Conservation (phyloP, 1,140 invertebrate species). For the Drosophila dunni region DNA sequence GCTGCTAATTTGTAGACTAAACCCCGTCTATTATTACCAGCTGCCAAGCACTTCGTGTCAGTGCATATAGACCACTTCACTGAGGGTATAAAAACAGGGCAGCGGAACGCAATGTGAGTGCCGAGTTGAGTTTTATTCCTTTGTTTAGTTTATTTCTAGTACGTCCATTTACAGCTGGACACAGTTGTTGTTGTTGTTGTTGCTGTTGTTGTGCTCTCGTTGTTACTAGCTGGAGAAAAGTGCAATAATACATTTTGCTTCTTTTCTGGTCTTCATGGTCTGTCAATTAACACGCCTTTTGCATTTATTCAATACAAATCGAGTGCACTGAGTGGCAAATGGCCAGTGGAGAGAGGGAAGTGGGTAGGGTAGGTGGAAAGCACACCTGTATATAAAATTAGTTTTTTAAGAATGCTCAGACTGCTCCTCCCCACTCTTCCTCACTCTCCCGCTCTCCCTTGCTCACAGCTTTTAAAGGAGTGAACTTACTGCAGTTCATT, state of each 20-base stretch:
- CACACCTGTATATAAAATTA: constrained; percentile 73
- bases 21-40: no score
- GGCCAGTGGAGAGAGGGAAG: no score
- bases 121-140: constrained; percentile 18
- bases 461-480: background rate
- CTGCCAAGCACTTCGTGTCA: no score
- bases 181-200: constrained; percentile 23
- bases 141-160: constrained; percentile 9
- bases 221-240: constrained; percentile 50
- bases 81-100: background rate
- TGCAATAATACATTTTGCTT: constrained; percentile 69
- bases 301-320: constrained; percentile 82
- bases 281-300: constrained; percentile 83
- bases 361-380: background rate
- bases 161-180: constrained; percentile 51
- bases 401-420: constrained; percentile 68
- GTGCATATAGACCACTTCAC: no score
- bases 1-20: no score
- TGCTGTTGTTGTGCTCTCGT: constrained; percentile 15
- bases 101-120: constrained; percentile 25
- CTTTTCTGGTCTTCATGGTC: constrained; percentile 72
- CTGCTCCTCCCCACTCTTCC: no score
- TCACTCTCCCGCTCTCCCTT: no score
- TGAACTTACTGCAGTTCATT: constrained; percentile 54
- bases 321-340: constrained; percentile 37